Percentiles rank a stretch among this genome's conserved stretches.
These are phyloP conservation scores for Cynopterus sphinx DNA, from an alignment of 2,797 vertebrate species.

Conservation along the genomic window DNA sequence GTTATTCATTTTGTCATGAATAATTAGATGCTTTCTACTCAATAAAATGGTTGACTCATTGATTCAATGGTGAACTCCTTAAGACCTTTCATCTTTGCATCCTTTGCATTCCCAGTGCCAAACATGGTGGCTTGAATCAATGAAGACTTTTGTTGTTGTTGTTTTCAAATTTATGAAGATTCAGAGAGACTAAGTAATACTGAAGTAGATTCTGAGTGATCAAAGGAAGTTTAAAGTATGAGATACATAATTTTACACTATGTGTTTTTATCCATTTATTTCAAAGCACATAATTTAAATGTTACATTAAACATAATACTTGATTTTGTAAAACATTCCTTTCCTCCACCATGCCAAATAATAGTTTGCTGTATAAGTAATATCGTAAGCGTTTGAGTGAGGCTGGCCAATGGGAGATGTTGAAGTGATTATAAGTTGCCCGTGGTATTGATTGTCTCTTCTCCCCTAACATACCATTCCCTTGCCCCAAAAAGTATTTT, in stretches of 20 bases:
- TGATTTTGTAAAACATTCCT: not conserved
- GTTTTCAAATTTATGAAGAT: not conserved
- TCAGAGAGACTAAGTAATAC: not conserved
- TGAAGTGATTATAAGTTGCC: not conserved
- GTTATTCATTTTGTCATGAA: not conserved
- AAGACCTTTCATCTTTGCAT: not conserved
- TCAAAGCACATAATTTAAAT: not conserved
- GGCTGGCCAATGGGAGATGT: not conserved
- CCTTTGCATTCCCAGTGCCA: not conserved
- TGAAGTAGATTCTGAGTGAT: not conserved
- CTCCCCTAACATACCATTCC: not conserved
- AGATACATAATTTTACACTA: not conserved
- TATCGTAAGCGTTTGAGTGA: not conserved
- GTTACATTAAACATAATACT: not conserved
- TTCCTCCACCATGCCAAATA: not conserved
- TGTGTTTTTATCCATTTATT: not conserved
- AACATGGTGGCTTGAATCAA: not conserved
- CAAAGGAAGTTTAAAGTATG: constrained; percentile 29
- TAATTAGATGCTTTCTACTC: not conserved
- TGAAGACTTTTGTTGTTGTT: not conserved
- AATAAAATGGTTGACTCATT: not conserved
- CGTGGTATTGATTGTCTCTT: not conserved
- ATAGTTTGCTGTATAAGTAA: not conserved
- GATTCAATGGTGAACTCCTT: not conserved
- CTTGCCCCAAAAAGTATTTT: not conserved